Percentiles rank a stretch among this genome's conserved stretches.
Conservation (phyloP, 2,797 vertebrate genomes). For the Hypotaenidia philippensis region DNA sequence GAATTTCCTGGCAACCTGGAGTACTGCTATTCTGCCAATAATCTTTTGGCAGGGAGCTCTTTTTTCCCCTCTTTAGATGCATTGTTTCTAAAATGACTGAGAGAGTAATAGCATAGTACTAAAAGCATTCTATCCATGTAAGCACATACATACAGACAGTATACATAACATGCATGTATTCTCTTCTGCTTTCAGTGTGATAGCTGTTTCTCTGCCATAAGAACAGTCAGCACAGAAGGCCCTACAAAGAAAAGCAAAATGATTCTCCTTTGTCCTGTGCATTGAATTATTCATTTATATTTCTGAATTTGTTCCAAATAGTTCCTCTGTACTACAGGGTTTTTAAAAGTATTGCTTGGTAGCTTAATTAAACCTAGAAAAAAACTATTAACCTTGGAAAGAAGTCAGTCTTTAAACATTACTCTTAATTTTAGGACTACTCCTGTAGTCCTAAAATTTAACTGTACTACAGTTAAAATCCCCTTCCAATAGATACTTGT, state of each 20-base stretch:
- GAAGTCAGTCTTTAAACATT: neutral
- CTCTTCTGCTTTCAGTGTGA: neutral
- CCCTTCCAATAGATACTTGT: neutral
- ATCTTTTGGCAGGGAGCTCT: neutral
- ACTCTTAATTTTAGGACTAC: neutral
- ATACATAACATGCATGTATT: accelerated
- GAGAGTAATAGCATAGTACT: neutral
- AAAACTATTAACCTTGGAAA: neutral
- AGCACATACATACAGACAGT: neutral
- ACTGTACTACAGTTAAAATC: neutral
- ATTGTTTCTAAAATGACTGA: neutral
- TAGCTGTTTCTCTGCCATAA: too few species aligned
- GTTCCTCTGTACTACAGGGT: neutral
- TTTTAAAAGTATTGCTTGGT: neutral
- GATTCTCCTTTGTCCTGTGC: neutral
- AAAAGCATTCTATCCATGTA: neutral
- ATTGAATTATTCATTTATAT: neutral
- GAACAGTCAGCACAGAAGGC: neutral
- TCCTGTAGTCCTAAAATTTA: neutral
- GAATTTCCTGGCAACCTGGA: neutral
- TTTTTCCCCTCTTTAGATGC: neutral
- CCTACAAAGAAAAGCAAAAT: neutral
- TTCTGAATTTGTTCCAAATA: neutral
- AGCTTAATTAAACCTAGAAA: neutral
- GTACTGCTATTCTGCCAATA: neutral